These are phyloP conservation scores for Gymnorhina tibicen DNA, from an alignment of 2,113 vertebrate species.

Conservation along the genomic window DNA sequence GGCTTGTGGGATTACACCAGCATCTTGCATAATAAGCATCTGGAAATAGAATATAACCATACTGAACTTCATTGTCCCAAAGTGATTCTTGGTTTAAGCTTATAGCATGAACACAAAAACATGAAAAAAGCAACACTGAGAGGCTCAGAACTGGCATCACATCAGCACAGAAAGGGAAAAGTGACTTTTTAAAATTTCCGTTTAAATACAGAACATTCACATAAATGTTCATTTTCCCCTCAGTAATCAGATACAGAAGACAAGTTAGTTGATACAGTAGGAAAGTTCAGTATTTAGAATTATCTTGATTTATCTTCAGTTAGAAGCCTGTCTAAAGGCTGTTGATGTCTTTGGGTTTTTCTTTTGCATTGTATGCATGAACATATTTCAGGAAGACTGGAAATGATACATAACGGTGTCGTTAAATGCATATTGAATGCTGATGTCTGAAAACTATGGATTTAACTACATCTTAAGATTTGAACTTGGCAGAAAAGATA, in stretches of 20 bases:
- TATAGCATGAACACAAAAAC: not conserved
- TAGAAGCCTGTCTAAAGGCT: not conserved
- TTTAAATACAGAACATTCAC: not conserved
- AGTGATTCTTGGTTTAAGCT: not conserved
- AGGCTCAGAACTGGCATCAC: not conserved
- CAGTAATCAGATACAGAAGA: not conserved
- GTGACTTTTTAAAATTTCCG: not conserved
- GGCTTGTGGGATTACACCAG: not conserved
- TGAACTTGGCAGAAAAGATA: not conserved
- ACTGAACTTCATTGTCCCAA: not conserved
- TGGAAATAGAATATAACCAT: not conserved
- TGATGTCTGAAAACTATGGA: not conserved
- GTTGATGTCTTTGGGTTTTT: not conserved
- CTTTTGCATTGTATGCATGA: not conserved
- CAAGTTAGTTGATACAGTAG: not conserved
- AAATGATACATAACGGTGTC: not conserved
- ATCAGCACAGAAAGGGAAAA: not conserved
- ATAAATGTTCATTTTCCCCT: not conserved
- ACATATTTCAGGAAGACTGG: not conserved
- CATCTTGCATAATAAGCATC: not conserved
- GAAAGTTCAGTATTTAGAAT: not conserved
- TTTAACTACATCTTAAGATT: not conserved
- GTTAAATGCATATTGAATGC: not conserved
- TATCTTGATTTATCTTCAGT: not conserved
- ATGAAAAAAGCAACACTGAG: not conserved